phyloP scores from a whole-genome alignment of 2,888 invertebrate species.

The Cryptus armator region DNA sequence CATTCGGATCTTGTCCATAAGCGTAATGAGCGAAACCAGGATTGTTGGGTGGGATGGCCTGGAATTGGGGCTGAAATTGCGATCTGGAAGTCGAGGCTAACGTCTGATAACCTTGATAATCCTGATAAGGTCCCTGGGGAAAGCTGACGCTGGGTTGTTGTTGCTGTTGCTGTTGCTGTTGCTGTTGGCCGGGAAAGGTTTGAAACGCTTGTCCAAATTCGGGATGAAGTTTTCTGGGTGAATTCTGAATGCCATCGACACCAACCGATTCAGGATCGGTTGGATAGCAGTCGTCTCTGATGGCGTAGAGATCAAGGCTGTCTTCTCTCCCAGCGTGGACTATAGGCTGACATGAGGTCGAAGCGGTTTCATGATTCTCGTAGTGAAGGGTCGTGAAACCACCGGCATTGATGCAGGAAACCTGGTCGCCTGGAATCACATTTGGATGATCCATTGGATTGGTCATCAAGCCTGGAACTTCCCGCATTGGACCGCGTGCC shows the following conservation, averaged over 20 bases:
- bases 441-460: constrained; percentile 70
- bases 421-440: constrained; percentile 68
- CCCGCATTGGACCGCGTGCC: constrained; percentile 75
- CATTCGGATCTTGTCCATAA: constrained; percentile 58
- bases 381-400: constrained; percentile 90
- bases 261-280: constrained; percentile 86
- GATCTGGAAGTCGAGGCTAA: constrained; percentile 81
- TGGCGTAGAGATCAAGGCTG: constrained; percentile 88
- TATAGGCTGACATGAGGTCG: constrained; percentile 72
- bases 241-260: constrained; percentile 83
- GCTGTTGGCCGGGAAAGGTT: constrained; percentile 73
- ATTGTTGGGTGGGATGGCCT: constrained; percentile 56
- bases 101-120: constrained; percentile 77
- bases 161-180: constrained; percentile 50
- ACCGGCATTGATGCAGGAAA: constrained; percentile 89
- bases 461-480: constrained; percentile 63
- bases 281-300: constrained; percentile 88
- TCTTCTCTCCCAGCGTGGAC: constrained; percentile 86
- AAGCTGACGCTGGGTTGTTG: constrained; percentile 72
- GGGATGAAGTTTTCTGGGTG: constrained; percentile 85
- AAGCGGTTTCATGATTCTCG: constrained; percentile 82
- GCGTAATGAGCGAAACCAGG: constrained; percentile 66
- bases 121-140: constrained; percentile 75
- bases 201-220: constrained; percentile 83
- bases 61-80: constrained; percentile 77